Evolutionary conservation across 2,888 invertebrate genomes (phyloP).

Genomic region (Cremastinae sp.): DNA sequence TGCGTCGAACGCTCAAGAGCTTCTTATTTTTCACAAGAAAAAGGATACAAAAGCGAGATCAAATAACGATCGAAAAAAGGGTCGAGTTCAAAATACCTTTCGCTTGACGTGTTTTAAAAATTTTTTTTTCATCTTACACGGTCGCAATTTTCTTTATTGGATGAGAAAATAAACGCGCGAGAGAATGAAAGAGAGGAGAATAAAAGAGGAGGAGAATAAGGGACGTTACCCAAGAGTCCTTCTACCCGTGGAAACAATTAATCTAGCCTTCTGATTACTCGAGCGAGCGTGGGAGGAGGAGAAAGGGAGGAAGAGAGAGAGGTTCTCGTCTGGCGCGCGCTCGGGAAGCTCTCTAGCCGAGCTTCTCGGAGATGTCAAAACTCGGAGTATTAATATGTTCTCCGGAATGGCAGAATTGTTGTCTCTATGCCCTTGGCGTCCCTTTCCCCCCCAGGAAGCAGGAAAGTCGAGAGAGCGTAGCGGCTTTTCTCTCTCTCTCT

Average conservation of each 20-base stretch:
- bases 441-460: slow-evolving; percentile 48
- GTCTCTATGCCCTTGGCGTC: slow-evolving; percentile 36
- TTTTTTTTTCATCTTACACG: neutral
- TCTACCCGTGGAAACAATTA: slow-evolving; percentile 78
- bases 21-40: too few species aligned
- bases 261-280: slow-evolving; percentile 79
- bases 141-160: neutral
- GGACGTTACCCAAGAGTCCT: slow-evolving; percentile 72
- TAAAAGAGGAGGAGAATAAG: slow-evolving; percentile 10
- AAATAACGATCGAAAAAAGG: too few species aligned
- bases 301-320: slow-evolving; percentile 28
- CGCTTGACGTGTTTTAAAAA: too few species aligned
- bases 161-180: neutral
- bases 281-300: slow-evolving; percentile 57
- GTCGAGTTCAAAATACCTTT: too few species aligned
- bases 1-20: neutral
- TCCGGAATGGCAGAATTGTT: slow-evolving; percentile 70
- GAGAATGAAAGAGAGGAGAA: neutral
- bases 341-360: slow-evolving; percentile 56
- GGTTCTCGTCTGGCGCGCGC: slow-evolving; percentile 50
- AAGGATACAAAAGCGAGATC: too few species aligned
- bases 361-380: slow-evolving; percentile 75
- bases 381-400: slow-evolving; percentile 80
- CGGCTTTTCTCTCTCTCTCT: slow-evolving; percentile 9
- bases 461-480: too few species aligned